Evolutionary conservation across 2,888 invertebrate genomes (phyloP), one percentile per base, ranked within the genome.

Genomic region (Drosophila meridiana): DNA sequence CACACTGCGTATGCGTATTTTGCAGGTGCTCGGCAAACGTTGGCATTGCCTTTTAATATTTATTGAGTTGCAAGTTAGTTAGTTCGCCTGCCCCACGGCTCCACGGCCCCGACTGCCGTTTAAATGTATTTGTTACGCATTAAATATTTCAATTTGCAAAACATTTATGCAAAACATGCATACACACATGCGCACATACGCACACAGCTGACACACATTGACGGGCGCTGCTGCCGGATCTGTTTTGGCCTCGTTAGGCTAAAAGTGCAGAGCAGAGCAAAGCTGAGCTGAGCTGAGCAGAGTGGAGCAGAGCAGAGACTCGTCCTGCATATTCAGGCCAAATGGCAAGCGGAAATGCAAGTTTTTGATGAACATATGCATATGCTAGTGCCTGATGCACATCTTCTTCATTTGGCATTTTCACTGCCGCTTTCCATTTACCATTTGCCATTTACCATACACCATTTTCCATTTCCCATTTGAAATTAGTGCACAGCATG

Each of bases 131-230:
- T 72, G 78, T 78, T 82, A 75, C 71, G 74, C 88, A 85, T 86
- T 86, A 78, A 86, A 86, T 88, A 86, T 86, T 86, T 86, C 80
- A 86, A 82, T 86, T 86, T 82, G 80, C 78, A 68, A 80, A 83
- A 76, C 88, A 88, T 86, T 86, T 86, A 86, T 88, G 86, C 86
- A 82, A 80, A 83, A 62, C 62, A 66, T 53, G 56, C 55, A 38
- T 50, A 61, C 36, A 48, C 30, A 60, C 43, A 61, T 9, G 38
- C 52, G 36, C 42, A 30, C 53, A 69, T 48, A 42, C 30, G 42
- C 34, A 47, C 13, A 48, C 5, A 38, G 26, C 40, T 30, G 42
- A 6, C 68, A 57, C 32, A 50, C 40, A 50, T 34, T 36, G 38
- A 28, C 57, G 63, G 26, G 9, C 7, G 55, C 47, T 55, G 26